Percentiles rank a stretch among this genome's conserved stretches.
Evolutionary conservation across 2,888 invertebrate genomes (phyloP).

Genomic region (Deilephila elpenor): DNA sequence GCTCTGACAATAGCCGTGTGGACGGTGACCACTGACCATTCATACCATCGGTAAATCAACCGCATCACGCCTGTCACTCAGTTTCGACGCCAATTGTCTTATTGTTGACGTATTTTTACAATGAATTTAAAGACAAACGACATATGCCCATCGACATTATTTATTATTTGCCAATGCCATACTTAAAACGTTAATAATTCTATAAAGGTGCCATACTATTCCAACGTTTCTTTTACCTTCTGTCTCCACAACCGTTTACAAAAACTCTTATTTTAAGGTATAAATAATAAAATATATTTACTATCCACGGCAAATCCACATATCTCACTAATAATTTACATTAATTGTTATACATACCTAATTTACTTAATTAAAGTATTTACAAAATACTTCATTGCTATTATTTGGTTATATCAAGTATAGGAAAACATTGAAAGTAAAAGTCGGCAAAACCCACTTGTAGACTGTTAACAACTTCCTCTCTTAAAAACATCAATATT

Average conservation of each 20-base stretch:
- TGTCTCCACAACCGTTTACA: no score
- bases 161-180: not conserved
- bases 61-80: slow-evolving; percentile 69
- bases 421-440: slow-evolving; percentile 37
- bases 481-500: slow-evolving; percentile 17
- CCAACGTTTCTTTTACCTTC: not conserved
- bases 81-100: slow-evolving; percentile 50
- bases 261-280: no score
- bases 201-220: not conserved
- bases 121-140: slow-evolving; percentile 26
- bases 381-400: not conserved
- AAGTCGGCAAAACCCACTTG: slow-evolving; percentile 43
- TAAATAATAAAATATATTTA: no score
- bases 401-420: slow-evolving; percentile 32
- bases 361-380: no score
- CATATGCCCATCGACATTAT: not conserved
- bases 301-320: no score
- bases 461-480: slow-evolving; percentile 33
- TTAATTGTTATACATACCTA: no score
- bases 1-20: slow-evolving; percentile 57
- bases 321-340: no score
- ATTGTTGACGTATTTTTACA: slow-evolving; percentile 45
- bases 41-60: slow-evolving; percentile 54
- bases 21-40: slow-evolving; percentile 47
- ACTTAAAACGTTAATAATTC: not conserved